phyloP scores from a whole-genome alignment of 1,140 invertebrate species.

The Drosophila bipectinata region DNA sequence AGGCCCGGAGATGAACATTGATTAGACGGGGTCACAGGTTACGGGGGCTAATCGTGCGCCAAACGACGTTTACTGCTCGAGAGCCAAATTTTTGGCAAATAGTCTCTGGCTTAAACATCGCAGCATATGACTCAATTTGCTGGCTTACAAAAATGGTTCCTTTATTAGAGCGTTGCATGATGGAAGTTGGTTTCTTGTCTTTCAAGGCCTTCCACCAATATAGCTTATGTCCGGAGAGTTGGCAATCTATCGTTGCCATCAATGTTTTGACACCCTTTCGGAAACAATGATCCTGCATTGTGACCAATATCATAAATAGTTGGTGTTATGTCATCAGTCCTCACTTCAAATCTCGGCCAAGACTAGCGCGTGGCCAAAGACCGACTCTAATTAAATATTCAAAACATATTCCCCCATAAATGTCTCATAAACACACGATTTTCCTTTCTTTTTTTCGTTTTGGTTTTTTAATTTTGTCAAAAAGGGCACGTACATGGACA shows the following conservation, averaged over 20 bases:
- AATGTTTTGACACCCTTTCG: not conserved
- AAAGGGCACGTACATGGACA: constrained; percentile 61
- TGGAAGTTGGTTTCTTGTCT: not conserved
- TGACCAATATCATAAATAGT: not conserved
- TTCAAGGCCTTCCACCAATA: not conserved
- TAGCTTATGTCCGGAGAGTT: too few relatives aligned
- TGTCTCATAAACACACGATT: constrained; percentile 63
- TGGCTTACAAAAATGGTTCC: not conserved
- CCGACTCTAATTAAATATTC: constrained; percentile 57
- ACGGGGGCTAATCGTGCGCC: constrained; percentile 75
- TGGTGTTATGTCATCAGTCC: constrained; percentile 19
- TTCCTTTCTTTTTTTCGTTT: constrained; percentile 15
- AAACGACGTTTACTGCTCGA: constrained; percentile 19
- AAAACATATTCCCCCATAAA: constrained; percentile 71
- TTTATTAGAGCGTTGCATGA: not conserved
- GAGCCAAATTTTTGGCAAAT: constrained; percentile 22
- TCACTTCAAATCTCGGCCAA: constrained; percentile 37
- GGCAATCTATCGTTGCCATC: not conserved
- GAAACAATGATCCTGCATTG: constrained; percentile 31
- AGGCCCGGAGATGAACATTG: constrained; percentile 68
- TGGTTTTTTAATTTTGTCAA: constrained; percentile 44
- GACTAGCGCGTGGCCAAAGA: constrained; percentile 43
- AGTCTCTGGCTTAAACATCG: constrained; percentile 10
- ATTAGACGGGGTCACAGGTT: constrained; percentile 69
- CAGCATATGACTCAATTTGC: constrained; percentile 61